These are phyloP conservation scores for Ctenosaura bakeri DNA, from an alignment of 2,797 vertebrate genomes.

Conservation along the genomic window DNA sequence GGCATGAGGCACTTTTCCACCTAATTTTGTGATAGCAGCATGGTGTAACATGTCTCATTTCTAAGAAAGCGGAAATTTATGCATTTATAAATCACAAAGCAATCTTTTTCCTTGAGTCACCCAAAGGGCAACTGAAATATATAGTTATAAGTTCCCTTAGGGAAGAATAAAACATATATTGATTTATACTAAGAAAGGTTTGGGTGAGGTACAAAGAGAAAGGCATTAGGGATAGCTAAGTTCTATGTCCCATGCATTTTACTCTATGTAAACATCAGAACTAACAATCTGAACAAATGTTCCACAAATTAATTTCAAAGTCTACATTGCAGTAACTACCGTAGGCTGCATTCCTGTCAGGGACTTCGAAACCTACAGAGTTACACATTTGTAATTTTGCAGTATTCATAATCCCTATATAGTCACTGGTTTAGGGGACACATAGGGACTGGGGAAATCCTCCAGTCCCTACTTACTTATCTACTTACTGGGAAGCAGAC, in stretches of 20 bases:
- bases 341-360: too few species aligned
- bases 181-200: not conserved
- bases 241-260: not conserved
- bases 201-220: not conserved
- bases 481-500: too few species aligned
- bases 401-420: too few species aligned
- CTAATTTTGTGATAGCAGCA: too few species aligned
- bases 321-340: not conserved
- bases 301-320: not conserved
- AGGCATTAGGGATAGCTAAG: not conserved
- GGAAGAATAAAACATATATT: not conserved
- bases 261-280: not conserved
- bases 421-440: too few species aligned
- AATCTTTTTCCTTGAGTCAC: not conserved
- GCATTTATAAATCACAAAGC: not conserved
- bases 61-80: not conserved
- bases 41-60: not conserved
- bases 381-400: too few species aligned
- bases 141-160: not conserved
- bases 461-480: too few species aligned
- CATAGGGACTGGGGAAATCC: too few species aligned
- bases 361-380: too few species aligned
- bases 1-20: too few species aligned
- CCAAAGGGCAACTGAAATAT: not conserved
- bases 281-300: not conserved